These are phyloP conservation scores for Sula dactylatra DNA, from an alignment of 2,113 vertebrate species.

Conservation along the genomic window DNA sequence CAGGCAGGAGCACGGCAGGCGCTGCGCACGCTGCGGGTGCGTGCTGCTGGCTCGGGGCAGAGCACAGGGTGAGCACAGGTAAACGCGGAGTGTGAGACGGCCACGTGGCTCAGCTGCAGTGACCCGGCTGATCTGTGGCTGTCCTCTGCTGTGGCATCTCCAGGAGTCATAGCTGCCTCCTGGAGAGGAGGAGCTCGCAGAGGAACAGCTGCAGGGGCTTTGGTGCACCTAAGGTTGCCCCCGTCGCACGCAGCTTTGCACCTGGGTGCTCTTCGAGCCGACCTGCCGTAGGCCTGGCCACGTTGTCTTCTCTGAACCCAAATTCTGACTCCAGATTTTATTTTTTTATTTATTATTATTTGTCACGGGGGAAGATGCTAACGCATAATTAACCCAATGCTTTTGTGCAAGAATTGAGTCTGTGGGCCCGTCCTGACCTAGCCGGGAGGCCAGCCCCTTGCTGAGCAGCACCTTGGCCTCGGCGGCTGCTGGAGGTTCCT, in stretches of 20 bases:
- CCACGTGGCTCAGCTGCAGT: neutral
- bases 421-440: neutral
- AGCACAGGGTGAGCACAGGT: neutral
- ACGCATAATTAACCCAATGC: no score
- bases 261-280: neutral
- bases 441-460: neutral
- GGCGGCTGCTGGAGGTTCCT: accelerated
- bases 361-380: neutral
- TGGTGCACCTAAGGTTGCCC: accelerated
- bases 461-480: neutral
- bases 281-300: neutral
- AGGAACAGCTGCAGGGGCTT: neutral
- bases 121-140: neutral
- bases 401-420: neutral
- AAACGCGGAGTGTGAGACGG: accelerated
- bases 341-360: neutral
- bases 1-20: neutral
- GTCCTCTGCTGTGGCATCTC: neutral
- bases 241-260: accelerated
- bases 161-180: accelerated
- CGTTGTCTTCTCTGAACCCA: neutral
- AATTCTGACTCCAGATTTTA: neutral
- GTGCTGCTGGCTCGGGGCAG: neutral
- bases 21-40: neutral
- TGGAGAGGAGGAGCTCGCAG: neutral